phyloP scores from a whole-genome alignment of 2,113 vertebrate genomes.

The Dicrurus megarhynchus region DNA sequence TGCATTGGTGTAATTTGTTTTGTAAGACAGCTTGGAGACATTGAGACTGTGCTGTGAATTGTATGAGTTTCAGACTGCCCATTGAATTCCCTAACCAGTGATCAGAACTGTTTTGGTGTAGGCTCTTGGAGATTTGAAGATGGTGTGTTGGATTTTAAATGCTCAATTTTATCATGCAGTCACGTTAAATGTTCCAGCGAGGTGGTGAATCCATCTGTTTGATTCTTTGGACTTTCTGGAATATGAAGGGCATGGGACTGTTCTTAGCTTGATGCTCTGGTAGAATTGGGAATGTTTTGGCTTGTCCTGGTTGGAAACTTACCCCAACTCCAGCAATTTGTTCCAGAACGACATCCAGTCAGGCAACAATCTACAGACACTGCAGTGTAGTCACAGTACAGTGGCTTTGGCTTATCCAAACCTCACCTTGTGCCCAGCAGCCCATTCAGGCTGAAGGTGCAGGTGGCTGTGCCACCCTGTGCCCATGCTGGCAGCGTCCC shows the following conservation, averaged over 20 bases:
- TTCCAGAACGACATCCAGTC: not conserved
- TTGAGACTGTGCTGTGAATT: not conserved
- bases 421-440: not conserved
- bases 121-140: not conserved
- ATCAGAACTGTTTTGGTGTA: not conserved
- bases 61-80: not conserved
- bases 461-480: not conserved
- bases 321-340: not conserved
- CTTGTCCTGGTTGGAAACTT: not conserved
- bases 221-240: not conserved
- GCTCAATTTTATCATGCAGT: not conserved
- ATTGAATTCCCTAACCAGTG: not conserved
- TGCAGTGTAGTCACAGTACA: no score
- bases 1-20: not conserved
- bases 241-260: not conserved
- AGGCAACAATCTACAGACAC: not conserved
- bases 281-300: not conserved
- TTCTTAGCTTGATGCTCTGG: not conserved
- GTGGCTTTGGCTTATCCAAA: not conserved
- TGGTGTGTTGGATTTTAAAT: not conserved
- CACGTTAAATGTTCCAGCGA: rapidly evolving
- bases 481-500: not conserved
- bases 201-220: not conserved
- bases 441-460: not conserved
- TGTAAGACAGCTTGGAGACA: not conserved